Conservation (phyloP, 1,140 invertebrate genomes). For the Cylas formicarius region DNA sequence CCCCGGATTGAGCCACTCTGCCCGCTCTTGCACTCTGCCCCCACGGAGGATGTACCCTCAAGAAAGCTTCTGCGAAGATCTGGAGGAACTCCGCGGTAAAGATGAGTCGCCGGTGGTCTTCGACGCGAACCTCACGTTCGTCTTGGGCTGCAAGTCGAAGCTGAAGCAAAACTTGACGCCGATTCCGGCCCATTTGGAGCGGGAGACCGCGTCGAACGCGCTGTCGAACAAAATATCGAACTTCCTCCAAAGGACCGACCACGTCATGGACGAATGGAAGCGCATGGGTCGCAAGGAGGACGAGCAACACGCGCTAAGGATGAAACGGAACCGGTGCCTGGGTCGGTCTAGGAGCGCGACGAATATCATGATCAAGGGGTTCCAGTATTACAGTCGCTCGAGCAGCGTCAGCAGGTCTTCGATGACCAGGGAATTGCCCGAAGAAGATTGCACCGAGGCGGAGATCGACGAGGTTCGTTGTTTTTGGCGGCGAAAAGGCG, state of each 20-base stretch:
- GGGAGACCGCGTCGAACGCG: conserved; percentile 65
- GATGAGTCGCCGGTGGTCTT: conserved; percentile 71
- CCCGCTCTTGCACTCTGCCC: conserved; percentile 30
- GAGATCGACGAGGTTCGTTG: conserved; percentile 53
- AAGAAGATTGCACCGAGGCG: conserved; percentile 53
- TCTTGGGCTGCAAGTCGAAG: conserved; percentile 62
- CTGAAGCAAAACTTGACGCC: conserved; percentile 60
- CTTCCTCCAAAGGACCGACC: conserved; percentile 73
- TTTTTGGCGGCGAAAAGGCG: too few relatives aligned
- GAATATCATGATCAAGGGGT: conserved; percentile 73
- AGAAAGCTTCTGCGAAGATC: conserved; percentile 40
- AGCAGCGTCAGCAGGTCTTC: conserved; percentile 46
- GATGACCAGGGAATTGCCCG: conserved; percentile 42
- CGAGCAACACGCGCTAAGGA: conserved; percentile 37
- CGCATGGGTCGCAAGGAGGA: conserved; percentile 54
- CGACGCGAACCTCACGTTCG: conserved; percentile 70
- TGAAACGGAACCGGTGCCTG: conserved; percentile 42
- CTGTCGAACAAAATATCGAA: conserved; percentile 68
- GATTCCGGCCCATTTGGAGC: conserved; percentile 63
- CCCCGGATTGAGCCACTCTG: conserved; percentile 25
- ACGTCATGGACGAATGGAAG: conserved; percentile 78
- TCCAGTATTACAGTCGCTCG: conserved; percentile 59
- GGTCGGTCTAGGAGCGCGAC: conserved; percentile 64
- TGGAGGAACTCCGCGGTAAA: conserved; percentile 51
- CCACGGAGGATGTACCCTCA: conserved; percentile 60